Base-by-base conservation (phyloP, 1,140 invertebrate genomes). In the Armadillidium nasatum region DNA sequence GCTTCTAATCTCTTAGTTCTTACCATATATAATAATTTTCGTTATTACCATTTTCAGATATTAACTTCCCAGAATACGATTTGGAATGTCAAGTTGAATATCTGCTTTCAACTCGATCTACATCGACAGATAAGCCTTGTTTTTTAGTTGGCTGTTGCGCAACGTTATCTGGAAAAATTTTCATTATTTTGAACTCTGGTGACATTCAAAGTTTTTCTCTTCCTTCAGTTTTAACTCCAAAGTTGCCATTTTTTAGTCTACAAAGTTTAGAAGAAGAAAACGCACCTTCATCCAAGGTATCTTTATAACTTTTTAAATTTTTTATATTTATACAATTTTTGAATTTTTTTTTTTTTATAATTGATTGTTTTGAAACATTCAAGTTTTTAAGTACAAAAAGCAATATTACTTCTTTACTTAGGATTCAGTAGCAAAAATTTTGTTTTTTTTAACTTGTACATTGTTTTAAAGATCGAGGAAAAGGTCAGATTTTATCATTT, bases 21-120 rank as follows among this genome's bases (percentile, higher is more conserved):
- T 33, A 33, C 33, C 33, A 3, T 33, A 33, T 33, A 6, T 33
- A 33, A 33, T 33, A 33, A 33, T 33, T 33, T 33, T 33, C 6
- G 33, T 33, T 33, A 3, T 33, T 6, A 6, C 2, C 6, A 1
- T 33, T 33, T 33, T 33, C 33, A 60, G 50, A 60, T 60, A 60
- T 60, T 19, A 19, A 60, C 11, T 60, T 60, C 7, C 50, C 50
- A 15, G 50, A 60, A 19, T 15, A 60, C 7, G 50, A 60, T 7
- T 60, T 60, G 50, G 50, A 60, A 19, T 60, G 50, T 60, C 50
- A 60, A 13, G 50, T 60, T 60, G 50, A 60, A 60, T 19, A 60
- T 60, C 50, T 60, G 1, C 19, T 60, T 13, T 60, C 11, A 15
- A 60, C 50, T 13, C 50, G 50, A 15, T 19, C 50, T 2, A 60